Percentiles rank a stretch among this genome's conserved stretches.
Evolutionary conservation across 2,888 invertebrate genomes (phyloP).

Genomic region (Dryococelus australis): DNA sequence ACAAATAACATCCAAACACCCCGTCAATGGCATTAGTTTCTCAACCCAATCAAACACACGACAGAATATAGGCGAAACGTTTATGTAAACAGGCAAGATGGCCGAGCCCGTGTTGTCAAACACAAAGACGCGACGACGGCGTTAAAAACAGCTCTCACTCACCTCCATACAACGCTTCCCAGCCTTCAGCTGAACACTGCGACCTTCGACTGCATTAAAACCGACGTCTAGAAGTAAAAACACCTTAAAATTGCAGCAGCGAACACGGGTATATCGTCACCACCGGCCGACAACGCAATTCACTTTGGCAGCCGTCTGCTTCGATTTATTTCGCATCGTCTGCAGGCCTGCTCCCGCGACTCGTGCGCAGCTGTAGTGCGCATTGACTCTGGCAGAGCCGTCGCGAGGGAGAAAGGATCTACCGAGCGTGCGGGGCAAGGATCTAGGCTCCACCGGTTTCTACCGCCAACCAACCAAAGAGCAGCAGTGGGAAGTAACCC

Average conservation of each 20-base stretch:
- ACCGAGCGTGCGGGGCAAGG: background rate
- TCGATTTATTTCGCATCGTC: constrained; percentile 11
- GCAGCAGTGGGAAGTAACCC: too few relatives aligned
- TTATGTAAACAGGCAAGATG: background rate
- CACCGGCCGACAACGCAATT: constrained; percentile 2
- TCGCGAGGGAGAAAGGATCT: background rate
- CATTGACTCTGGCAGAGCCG: background rate
- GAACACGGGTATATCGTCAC: background rate
- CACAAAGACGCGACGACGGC: background rate
- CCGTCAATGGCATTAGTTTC: background rate
- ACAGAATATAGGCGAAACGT: background rate
- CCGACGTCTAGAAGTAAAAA: background rate
- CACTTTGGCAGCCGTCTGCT: background rate
- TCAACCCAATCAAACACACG: background rate
- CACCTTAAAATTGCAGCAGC: background rate
- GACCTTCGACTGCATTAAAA: background rate
- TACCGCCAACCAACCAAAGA: background rate
- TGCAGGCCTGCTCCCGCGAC: background rate
- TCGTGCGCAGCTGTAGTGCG: background rate
- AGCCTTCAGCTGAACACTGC: background rate
- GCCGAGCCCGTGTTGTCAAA: constrained; percentile 10
- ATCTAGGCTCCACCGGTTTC: background rate
- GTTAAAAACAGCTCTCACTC: background rate
- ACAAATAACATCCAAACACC: background rate
- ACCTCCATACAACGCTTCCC: constrained; percentile 9